These are phyloP conservation scores for Papilio aristodemus DNA, from an alignment of 1,140 invertebrate species.

Conservation along the genomic window DNA sequence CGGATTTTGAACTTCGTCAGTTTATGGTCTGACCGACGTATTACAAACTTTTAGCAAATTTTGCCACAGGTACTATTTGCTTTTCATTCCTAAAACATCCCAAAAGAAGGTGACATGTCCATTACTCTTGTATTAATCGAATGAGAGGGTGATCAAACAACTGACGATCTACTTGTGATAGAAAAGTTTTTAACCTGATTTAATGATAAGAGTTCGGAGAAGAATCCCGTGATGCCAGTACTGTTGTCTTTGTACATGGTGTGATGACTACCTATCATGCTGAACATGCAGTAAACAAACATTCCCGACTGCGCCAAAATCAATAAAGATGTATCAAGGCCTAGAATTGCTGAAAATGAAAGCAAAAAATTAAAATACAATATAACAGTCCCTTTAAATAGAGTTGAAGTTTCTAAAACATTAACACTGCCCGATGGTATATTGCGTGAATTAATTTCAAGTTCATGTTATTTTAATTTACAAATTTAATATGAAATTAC, in stretches of 20 bases:
- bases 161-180: too few relatives aligned
- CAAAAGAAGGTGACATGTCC: too few relatives aligned
- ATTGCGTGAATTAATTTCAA: too few relatives aligned
- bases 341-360: conserved; percentile 78
- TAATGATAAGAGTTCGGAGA: conserved; percentile 83
- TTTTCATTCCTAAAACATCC: too few relatives aligned
- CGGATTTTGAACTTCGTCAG: too few relatives aligned
- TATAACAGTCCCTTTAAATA: conserved; percentile 26
- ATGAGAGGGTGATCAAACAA: too few relatives aligned
- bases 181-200: conserved; percentile 67
- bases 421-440: too few relatives aligned
- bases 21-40: too few relatives aligned
- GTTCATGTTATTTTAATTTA: not conserved
- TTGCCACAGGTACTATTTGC: too few relatives aligned
- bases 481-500: conserved; percentile 45
- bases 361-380: conserved; percentile 11
- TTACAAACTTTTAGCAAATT: too few relatives aligned
- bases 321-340: conserved; percentile 91
- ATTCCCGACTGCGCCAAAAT: conserved; percentile 93
- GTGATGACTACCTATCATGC: conserved; percentile 89
- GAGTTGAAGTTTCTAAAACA: not conserved
- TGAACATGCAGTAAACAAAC: conserved; percentile 94
- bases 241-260: conserved; percentile 82
- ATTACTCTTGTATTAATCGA: too few relatives aligned
- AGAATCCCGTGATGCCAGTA: conserved; percentile 79